Conservation (phyloP, 2,888 invertebrate species). For the Philereme vetulata region DNA sequence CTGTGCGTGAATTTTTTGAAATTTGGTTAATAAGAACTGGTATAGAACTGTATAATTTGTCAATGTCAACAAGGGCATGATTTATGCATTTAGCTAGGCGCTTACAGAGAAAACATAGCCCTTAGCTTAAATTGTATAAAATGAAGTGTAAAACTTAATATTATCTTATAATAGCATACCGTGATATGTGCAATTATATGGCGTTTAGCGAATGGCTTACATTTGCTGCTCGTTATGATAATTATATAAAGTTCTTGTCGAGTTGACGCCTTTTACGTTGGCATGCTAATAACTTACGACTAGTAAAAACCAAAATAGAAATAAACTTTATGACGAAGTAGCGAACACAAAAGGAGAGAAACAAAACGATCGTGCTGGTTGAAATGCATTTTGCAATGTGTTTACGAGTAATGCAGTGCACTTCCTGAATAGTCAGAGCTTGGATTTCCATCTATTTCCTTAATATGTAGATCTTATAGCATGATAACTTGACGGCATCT, state of each 20-base stretch:
- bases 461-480: constrained; percentile 1
- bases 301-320: not conserved
- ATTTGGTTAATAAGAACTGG: too few relatives aligned
- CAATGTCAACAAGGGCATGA: too few relatives aligned
- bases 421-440: constrained; percentile 4
- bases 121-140: constrained; percentile 24
- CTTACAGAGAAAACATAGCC: constrained; percentile 28
- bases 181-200: constrained; percentile 37
- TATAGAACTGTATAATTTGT: too few relatives aligned
- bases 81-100: not conserved
- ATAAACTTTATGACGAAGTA: not conserved
- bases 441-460: constrained; percentile 11
- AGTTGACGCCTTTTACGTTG: constrained; percentile 25
- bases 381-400: not conserved
- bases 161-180: constrained; percentile 33
- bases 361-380: not conserved
- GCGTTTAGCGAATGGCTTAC: constrained; percentile 32
- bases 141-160: constrained; percentile 31
- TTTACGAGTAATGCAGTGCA: not conserved
- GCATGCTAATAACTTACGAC: constrained; percentile 6
- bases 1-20: too few relatives aligned
- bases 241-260: constrained; percentile 29
- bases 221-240: constrained; percentile 24
- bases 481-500: constrained; percentile 5
- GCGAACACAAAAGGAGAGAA: not conserved